These are phyloP conservation scores for Ophion obscuratus DNA, from an alignment of 2,888 invertebrate species.

Conservation along the genomic window DNA sequence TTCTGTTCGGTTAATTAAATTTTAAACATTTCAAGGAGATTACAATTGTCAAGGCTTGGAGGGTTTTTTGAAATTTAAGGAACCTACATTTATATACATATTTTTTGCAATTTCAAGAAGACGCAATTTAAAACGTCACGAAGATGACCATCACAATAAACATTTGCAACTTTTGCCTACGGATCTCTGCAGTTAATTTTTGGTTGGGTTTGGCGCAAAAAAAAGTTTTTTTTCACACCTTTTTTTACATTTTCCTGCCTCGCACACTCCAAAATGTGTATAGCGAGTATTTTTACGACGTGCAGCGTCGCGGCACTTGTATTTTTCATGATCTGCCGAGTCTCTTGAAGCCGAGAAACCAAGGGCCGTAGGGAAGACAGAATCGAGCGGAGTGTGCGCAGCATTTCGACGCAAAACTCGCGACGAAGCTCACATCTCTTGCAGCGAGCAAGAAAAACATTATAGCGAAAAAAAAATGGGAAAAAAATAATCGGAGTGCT, in stretches of 20 bases:
- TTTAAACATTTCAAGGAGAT: neutral
- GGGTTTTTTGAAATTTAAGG: too few species aligned
- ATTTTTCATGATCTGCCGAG: constrained; percentile 73
- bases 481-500: constrained; percentile 48
- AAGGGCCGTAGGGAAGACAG: constrained; percentile 58
- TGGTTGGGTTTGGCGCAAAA: neutral
- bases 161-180: too few species aligned
- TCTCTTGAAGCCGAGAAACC: constrained; percentile 39
- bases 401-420: constrained; percentile 55
- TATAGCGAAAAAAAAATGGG: constrained; percentile 15
- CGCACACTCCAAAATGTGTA: constrained; percentile 48
- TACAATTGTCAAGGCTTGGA: neutral
- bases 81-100: too few species aligned
- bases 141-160: too few species aligned
- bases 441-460: constrained; percentile 43
- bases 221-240: neutral
- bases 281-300: constrained; percentile 81
- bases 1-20: too few species aligned
- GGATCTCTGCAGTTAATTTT: too few species aligned
- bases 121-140: too few species aligned
- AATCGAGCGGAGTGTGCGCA: constrained; percentile 52
- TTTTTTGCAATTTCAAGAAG: too few species aligned
- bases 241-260: constrained; percentile 1
- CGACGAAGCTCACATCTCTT: constrained; percentile 50
- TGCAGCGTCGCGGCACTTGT: constrained; percentile 80